Evolutionary conservation across 2,113 vertebrate species (phyloP), one percentile per base, ranked within the genome.

Genomic region (Onychostruthus taczanowskii): DNA sequence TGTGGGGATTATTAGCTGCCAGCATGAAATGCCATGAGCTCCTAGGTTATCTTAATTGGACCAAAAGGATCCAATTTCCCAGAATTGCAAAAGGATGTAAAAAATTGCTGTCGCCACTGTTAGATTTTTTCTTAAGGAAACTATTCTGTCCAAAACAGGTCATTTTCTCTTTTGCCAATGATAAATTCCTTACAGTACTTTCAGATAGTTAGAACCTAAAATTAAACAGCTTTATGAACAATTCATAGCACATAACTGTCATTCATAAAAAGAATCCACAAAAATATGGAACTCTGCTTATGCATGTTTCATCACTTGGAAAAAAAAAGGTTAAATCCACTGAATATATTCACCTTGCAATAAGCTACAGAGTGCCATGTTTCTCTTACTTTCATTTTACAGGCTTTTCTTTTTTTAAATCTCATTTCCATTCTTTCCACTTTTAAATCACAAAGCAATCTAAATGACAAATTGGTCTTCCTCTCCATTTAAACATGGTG

Each of bases 381-480:
- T 87, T 75, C 41, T 23, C 47, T 72, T 47, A 8, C 17, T 66
- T 97, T 76, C 18, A 61, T 72, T 91, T 79, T 62, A 30, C 8
- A 73, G 44, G 37, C 6, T 43, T 81, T 61, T 74, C 7, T 33
- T 76, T 67, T 84, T 91, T 41, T 63, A 19, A 61, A 84, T 85
- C 90, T 80, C 26, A 31, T 97, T 96, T 95, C 50, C 37, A 90
- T 94, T 84, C 87, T 81, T 70, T 44, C n/a, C 68, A 96, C 49
- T 68, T 62, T 80, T 96, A 85, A 77, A 74, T 74, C 58, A 80
- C 61, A 41, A 91, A 76, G 90, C 79, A 85, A 95, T 95, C 72
- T 93, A 92, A 95, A 90, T 91, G 91, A 94, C 76, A 95, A 94
- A 92, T 87, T 72, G 24, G 35, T 82, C 56, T 93, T 70, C 39